Base-by-base conservation (phyloP, 2,888 invertebrate species). In the Ceraclea dissimilis region DNA sequence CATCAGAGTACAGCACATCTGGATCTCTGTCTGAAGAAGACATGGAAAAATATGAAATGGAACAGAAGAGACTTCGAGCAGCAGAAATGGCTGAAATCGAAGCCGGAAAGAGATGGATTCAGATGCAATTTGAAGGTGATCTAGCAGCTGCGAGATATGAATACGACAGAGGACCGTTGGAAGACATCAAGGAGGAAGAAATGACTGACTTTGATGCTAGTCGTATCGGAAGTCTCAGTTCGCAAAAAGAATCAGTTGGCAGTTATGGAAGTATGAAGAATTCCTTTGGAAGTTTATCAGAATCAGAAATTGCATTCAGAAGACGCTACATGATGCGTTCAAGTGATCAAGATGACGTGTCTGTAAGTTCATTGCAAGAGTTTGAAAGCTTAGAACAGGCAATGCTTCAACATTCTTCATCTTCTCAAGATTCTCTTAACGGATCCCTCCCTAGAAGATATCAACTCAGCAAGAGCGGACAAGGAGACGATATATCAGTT, bases 111-210 rank as follows among this genome's bases (percentile, higher is more conserved):
- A 85, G 89, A 57, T 93, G 93, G 93, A 86, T 92, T 53, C 92
- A 92, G 72, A 90, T 90, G 85, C 92, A 93, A 64, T 86, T 89
- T 67, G 88, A 88, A 71, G 85, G 85, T 49, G 85, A 85, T 65
- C 78, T 80, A 59, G 73, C 79, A 1, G 75, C 76, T 1, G 80
- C 86, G 64, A 77, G 84, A 47, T 86, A 90, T 68, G 91, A 91
- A 62, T 86, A 88, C 62, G 89, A 90, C 66, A 79, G 90, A 58
- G 87, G 90, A 16, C 87, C 91, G 2, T 71, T 93, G 43, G 93
- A 93, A 74, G 93, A 94, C 65, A 93, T 93, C 46, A 92, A 93
- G 72, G 92, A 93, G 70, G 93, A 94, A 71, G 94, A 94, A 73
- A 81, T 87, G 67, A 90, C 90, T 51, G 91, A 91, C 67, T 88